A percentile compares a stretch with the other conserved stretches of the same genome.
Conservation (phyloP, 2,797 vertebrate genomes). For the Sciurus carolinensis region DNA sequence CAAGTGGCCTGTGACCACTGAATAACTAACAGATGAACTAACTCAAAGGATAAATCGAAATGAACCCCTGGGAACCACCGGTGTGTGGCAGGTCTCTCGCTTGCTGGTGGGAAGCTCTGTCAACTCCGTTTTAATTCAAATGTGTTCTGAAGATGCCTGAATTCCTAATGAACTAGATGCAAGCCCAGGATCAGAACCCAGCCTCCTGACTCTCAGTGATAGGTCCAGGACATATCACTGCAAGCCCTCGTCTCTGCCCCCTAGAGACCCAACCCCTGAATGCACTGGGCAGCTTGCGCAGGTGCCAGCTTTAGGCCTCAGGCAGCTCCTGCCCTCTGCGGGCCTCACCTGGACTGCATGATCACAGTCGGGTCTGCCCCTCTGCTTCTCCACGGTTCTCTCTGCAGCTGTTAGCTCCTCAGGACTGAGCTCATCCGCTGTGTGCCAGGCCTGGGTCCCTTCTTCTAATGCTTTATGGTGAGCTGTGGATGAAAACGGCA, state of each 20-base stretch:
- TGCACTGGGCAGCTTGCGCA: too few species aligned
- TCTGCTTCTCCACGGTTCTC: background rate
- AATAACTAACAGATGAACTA: background rate
- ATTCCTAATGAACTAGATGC: background rate
- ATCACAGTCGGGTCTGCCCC: background rate
- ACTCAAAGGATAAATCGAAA: background rate
- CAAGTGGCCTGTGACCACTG: background rate
- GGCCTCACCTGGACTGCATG: background rate
- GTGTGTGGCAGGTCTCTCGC: fast-evolving
- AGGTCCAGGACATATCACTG: too few species aligned
- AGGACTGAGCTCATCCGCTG: background rate
- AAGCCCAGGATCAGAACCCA: background rate
- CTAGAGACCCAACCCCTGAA: fast-evolving
- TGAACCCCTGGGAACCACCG: background rate
- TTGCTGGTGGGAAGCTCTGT: too few species aligned
- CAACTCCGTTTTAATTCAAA: background rate
- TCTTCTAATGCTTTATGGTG: background rate
- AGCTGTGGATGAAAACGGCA: fast-evolving
- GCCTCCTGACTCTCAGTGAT: background rate
- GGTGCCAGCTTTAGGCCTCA: too few species aligned
- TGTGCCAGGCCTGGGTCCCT: background rate
- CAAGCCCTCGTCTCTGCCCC: too few species aligned
- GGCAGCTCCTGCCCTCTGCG: too few species aligned
- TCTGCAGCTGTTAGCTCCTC: too few species aligned
- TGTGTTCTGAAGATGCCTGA: background rate